Percentiles rank a stretch among this genome's conserved stretches.
phyloP scores from a whole-genome alignment of 2,888 invertebrate genomes.

The Hanleya hanleyi region DNA sequence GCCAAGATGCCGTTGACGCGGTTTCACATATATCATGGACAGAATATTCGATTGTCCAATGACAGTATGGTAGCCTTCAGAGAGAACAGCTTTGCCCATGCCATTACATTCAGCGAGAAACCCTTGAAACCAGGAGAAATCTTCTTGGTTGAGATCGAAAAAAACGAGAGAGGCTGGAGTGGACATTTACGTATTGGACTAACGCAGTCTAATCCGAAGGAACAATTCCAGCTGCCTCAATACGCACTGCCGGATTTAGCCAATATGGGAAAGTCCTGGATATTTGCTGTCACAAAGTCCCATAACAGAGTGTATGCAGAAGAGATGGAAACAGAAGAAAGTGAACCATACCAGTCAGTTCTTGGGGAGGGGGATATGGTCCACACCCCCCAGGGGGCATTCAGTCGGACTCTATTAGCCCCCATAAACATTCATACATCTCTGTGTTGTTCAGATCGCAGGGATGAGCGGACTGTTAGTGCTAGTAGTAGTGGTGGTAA shows the following conservation, averaged over 20 bases:
- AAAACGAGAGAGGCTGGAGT: constrained; percentile 93
- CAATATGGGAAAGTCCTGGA: constrained; percentile 92
- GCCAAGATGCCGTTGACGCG: constrained; percentile 66
- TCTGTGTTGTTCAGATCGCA: not conserved
- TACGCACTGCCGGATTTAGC: constrained; percentile 94
- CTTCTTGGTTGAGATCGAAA: constrained; percentile 94
- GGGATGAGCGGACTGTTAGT: not conserved
- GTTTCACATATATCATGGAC: constrained; percentile 93
- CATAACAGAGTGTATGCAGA: constrained; percentile 62
- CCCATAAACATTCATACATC: constrained; percentile 74
- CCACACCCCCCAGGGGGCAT: constrained; percentile 82
- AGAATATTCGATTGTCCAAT: constrained; percentile 89
- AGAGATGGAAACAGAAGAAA: constrained; percentile 40
- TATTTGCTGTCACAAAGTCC: constrained; percentile 90
- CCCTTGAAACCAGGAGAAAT: constrained; percentile 93
- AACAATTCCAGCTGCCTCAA: constrained; percentile 80
- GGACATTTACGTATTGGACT: constrained; percentile 89
- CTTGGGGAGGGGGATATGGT: constrained; percentile 78
- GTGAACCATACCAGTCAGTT: constrained; percentile 58
- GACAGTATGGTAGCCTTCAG: constrained; percentile 92
- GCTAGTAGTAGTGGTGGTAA: not conserved
- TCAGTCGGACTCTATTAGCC: constrained; percentile 82
- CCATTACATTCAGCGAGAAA: constrained; percentile 92
- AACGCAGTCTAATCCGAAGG: constrained; percentile 86
- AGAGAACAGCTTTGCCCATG: constrained; percentile 94